These are phyloP conservation scores for Zaprionus kolodkinae DNA, from an alignment of 1,140 invertebrate species.

Conservation along the genomic window DNA sequence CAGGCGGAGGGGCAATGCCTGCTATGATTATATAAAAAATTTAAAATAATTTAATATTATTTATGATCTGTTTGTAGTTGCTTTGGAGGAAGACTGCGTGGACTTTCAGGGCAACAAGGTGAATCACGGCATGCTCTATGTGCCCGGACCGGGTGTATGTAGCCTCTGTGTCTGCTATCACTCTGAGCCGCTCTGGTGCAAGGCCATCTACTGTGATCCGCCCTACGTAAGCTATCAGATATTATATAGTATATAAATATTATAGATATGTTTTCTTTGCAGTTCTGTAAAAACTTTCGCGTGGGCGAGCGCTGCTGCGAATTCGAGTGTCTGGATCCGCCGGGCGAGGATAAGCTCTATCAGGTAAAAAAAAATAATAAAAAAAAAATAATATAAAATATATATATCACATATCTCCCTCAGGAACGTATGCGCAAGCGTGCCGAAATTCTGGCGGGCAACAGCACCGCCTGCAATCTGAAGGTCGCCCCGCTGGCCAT, in stretches of 20 bases:
- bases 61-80: too few relatives aligned
- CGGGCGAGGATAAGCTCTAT: constrained; percentile 87
- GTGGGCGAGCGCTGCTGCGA: constrained; percentile 91
- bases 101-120: constrained; percentile 91
- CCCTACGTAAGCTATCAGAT: constrained; percentile 88
- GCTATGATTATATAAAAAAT: background rate
- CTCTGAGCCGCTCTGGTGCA: constrained; percentile 93
- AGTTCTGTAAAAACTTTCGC: constrained; percentile 91
- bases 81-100: constrained; percentile 90
- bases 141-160: constrained; percentile 93
- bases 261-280: constrained; percentile 39
- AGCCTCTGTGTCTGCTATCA: constrained; percentile 93
- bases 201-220: constrained; percentile 93
- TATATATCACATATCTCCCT: background rate
- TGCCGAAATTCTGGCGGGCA: constrained; percentile 86
- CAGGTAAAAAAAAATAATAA: constrained; percentile 63
- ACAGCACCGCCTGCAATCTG: constrained; percentile 84
- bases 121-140: constrained; percentile 91
- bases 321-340: constrained; percentile 90
- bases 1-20: background rate
- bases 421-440: constrained; percentile 85
- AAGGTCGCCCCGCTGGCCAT: constrained; percentile 69
- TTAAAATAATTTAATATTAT: too few relatives aligned
- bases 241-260: background rate
- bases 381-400: background rate